Base-by-base conservation (phyloP, 2,797 vertebrate genomes). In the Lagodon rhomboides region DNA sequence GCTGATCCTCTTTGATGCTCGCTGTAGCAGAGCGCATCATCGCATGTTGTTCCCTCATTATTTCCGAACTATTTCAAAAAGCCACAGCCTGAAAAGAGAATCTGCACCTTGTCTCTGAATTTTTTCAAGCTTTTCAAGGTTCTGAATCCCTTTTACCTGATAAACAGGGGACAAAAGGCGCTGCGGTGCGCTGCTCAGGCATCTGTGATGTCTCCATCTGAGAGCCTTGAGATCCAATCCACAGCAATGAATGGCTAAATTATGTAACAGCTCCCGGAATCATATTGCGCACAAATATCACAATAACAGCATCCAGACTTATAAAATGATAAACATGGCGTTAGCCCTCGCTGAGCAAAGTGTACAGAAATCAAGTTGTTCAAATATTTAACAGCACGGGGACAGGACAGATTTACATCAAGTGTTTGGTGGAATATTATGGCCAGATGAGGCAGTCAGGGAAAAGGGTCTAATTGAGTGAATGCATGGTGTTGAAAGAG, bases 321-420 rank as follows among this genome's bases (percentile, higher is more conserved):
- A 15, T 30, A 7, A 65, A 62, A 46, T 64, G 41, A 73, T 56
- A 17, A 73, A 72, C 34, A n/a, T 25, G 13, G 23, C 47, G 12
- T 78, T 68, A 50, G 58, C 13, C 10, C 22, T 75, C 38, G 0
- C 7, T 34, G 63, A 62, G 50, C 47, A 38, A 46, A 47, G 30
- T 53, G 54, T 18, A 50, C 55, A 27, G 34, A 20, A 64, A 71
- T 73, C 25, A 47, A 54, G 34, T 3, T 22, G 34, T 63, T 86
- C 5, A 69, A 87, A 84, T 88, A 83, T 85, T 88, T 25, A 86
- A 25, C 23, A 75, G 75, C 59, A 47, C 62, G 34, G 67, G 55
- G 64, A 80, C 12, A 46, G 59, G 6, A 38, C 15, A 54, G 25
- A 70, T 69, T 68, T 22, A 46, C 34, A 67, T 71, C 13, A 61